phyloP scores from a whole-genome alignment of 2,888 invertebrate genomes.

The Xanthorhoe spadicearia region DNA sequence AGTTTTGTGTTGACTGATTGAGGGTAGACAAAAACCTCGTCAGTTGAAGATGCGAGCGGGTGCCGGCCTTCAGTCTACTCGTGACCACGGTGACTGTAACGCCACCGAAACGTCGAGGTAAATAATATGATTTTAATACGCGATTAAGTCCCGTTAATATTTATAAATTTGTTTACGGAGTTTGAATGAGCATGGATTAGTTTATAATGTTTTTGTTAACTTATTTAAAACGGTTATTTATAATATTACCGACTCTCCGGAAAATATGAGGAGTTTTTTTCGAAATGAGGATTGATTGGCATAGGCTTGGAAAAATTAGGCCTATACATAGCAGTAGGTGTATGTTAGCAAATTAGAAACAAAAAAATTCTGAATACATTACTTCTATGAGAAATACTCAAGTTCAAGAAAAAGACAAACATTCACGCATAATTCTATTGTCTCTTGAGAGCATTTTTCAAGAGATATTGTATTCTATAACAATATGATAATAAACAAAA shows the following conservation, averaged over 20 bases:
- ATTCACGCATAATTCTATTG: slow-evolving; percentile 28
- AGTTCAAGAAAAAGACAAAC: slow-evolving; percentile 19
- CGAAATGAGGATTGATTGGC: background rate
- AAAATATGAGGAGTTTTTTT: no score
- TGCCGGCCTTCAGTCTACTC: no score
- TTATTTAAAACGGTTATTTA: background rate
- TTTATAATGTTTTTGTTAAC: slow-evolving; percentile 35
- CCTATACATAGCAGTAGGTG: background rate
- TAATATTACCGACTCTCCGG: background rate
- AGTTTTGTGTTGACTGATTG: no score
- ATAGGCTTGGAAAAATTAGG: background rate
- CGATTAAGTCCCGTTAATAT: no score
- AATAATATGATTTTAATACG: no score
- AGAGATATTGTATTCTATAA: slow-evolving; percentile 25
- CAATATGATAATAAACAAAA: slow-evolving; percentile 62
- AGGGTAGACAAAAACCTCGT: no score
- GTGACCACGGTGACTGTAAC: no score
- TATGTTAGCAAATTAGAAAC: no score
- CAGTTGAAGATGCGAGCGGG: no score
- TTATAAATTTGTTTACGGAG: slow-evolving; percentile 61
- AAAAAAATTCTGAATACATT: background rate
- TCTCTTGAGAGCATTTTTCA: slow-evolving; percentile 15
- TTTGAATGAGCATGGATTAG: slow-evolving; percentile 47
- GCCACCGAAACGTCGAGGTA: no score
- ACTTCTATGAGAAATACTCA: slow-evolving; percentile 17